A percentile compares a stretch with the other conserved stretches of the same genome.
Evolutionary conservation across 1,140 invertebrate genomes (phyloP).

Genomic region (fruit fly (Drosophila melanogaster)): Release_6_plus_ISO1_MT NT_033779.5:5855501-5856000

Average conservation of each 20-base stretch:
- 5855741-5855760: conserved; percentile 11
- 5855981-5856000: conserved; percentile 45
- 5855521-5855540: neutral
- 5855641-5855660: neutral
- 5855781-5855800: conserved; percentile 16
- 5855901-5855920: conserved; percentile 5
- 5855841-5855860: neutral
- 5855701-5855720: conserved; percentile 6
- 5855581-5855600: too few relatives aligned
- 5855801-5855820: conserved; percentile 27
- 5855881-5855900: conserved; percentile 1
- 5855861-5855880: neutral
- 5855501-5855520: neutral
- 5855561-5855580: too few relatives aligned
- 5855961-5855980: conserved; percentile 2
- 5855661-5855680: neutral
- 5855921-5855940: conserved; percentile 20
- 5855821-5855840: neutral
- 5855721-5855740: conserved; percentile 31
- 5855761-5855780: conserved; percentile 30
- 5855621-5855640: too few relatives aligned
- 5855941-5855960: conserved; percentile 17
- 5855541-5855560: too few relatives aligned
- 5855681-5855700: neutral
- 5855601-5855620: too few relatives aligned